Evolutionary conservation across 2,113 vertebrate genomes (phyloP).

Genomic region (Trichechus manatus): DNA sequence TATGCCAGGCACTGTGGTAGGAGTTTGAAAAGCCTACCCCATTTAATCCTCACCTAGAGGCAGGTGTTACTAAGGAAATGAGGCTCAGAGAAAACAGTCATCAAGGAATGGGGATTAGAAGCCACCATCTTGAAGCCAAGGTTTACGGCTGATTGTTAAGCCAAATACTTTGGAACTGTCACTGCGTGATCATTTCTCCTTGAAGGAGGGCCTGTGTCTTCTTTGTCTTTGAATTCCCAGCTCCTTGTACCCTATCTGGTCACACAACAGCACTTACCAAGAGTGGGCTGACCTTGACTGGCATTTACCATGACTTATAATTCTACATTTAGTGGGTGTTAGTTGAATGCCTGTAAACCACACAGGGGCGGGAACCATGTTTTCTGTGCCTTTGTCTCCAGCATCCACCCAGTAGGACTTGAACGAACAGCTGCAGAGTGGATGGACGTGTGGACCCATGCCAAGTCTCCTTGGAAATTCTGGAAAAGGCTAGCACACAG

Average conservation of each 20-base stretch:
- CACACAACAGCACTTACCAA: neutral
- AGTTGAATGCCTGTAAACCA: neutral
- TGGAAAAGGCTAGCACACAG: neutral
- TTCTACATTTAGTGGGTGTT: fast-evolving
- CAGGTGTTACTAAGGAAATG: neutral
- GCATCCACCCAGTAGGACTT: neutral
- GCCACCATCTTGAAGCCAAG: neutral
- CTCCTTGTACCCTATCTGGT: neutral
- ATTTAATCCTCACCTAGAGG: neutral
- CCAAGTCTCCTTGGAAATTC: fast-evolving
- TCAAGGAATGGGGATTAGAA: fast-evolving
- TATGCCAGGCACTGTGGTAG: neutral
- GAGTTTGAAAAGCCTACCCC: no score
- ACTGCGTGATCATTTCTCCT: fast-evolving
- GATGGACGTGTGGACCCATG: fast-evolving
- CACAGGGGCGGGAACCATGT: neutral
- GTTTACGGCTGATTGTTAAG: fast-evolving
- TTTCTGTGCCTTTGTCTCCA: neutral
- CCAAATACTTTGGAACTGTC: neutral
- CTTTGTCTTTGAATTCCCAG: neutral
- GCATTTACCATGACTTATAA: fast-evolving
- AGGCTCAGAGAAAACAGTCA: neutral
- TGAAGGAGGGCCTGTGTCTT: neutral
- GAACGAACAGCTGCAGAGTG: neutral
- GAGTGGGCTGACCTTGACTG: neutral